Conservation (phyloP, 2,113 vertebrate species). For the Rhinichthys klamathensis region DNA sequence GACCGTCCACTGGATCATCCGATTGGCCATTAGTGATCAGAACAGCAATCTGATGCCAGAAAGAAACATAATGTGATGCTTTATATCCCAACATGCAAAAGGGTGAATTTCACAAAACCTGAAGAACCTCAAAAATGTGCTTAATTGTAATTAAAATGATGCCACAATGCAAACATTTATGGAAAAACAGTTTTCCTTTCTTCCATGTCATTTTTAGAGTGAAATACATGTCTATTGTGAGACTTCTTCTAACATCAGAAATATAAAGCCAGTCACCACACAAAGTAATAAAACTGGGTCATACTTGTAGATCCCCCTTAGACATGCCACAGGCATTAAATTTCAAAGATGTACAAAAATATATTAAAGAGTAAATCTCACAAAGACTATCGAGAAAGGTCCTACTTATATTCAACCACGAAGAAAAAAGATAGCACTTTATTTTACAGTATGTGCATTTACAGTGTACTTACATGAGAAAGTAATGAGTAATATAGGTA, state of each 20-base stretch:
- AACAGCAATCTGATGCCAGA: slow-evolving; percentile 74
- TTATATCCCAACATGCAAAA: background rate
- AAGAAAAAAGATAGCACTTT: background rate
- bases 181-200: background rate
- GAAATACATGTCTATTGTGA: background rate
- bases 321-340: no score
- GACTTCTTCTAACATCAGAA: background rate
- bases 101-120: background rate
- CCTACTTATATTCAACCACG: background rate
- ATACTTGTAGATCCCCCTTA: background rate
- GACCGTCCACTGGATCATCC: slow-evolving; percentile 71
- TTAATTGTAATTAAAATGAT: background rate
- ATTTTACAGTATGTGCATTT: background rate
- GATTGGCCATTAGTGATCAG: slow-evolving; percentile 84
- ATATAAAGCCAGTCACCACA: background rate
- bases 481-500: background rate
- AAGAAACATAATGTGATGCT: background rate
- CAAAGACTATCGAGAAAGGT: background rate
- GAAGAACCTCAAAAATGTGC: background rate
- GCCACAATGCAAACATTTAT: background rate
- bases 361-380: background rate
- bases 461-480: background rate
- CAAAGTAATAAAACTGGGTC: background rate
- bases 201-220: background rate
- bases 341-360: background rate